A percentile compares a stretch with the other conserved stretches of the same genome.
Evolutionary conservation across 92 coral and sea anemone genomes (phyloP).

Genomic region (Pocillopora meandrina): DNA sequence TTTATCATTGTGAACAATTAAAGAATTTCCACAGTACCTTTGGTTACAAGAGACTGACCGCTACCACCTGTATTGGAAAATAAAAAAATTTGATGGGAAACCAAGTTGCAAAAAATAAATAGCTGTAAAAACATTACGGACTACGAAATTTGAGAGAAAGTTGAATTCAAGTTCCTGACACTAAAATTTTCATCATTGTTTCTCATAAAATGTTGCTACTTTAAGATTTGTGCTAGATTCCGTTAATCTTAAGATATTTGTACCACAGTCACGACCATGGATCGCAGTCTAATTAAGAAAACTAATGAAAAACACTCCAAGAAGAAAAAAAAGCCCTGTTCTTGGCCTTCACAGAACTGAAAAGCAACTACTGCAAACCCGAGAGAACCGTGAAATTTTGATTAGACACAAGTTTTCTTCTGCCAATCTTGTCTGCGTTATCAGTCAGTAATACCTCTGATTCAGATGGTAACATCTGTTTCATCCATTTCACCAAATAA

Average conservation of each 20-base stretch:
- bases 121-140: background rate
- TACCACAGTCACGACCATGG: too few species aligned
- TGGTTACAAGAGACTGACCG: slow-evolving; percentile 19
- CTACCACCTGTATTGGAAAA: slow-evolving; percentile 42
- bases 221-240: too few species aligned
- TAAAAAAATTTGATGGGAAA: slow-evolving; percentile 45
- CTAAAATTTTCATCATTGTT: too few species aligned
- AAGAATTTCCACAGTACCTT: slow-evolving; percentile 35
- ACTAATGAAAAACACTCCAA: too few species aligned
- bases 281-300: too few species aligned
- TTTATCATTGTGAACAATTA: background rate
- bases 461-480: slow-evolving; percentile 22
- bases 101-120: slow-evolving; percentile 1
- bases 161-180: too few species aligned
- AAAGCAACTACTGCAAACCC: too few species aligned
- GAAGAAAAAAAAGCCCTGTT: too few species aligned
- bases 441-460: slow-evolving; percentile 39
- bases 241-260: too few species aligned
- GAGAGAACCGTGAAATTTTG: too few species aligned
- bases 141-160: background rate
- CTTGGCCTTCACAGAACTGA: too few species aligned
- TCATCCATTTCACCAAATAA: slow-evolving; percentile 22
- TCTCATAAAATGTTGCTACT: too few species aligned
- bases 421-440: background rate
- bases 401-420: background rate